phyloP scores from a whole-genome alignment of 2,888 invertebrate species.

The Heliothis peltigera region DNA sequence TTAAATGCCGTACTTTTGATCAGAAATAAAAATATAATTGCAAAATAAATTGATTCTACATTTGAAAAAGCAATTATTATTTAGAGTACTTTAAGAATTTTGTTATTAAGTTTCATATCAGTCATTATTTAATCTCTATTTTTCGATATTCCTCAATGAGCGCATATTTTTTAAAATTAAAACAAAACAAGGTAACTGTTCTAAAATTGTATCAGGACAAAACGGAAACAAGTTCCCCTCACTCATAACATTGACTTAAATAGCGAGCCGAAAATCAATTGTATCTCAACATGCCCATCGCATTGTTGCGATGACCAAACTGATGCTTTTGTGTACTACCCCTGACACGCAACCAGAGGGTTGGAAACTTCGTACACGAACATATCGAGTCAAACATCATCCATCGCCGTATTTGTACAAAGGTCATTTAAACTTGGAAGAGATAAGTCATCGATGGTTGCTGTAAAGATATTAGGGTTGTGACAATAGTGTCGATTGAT shows the following conservation, averaged over 20 bases:
- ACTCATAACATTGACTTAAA: conserved; percentile 70
- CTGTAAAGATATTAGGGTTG: conserved; percentile 8
- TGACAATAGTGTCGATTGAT: conserved; percentile 45
- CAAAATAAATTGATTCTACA: not conserved
- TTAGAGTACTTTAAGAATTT: too few species aligned
- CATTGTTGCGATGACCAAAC: conserved; percentile 76
- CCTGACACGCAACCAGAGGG: conserved; percentile 70
- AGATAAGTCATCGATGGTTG: conserved; percentile 55
- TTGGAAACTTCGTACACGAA: conserved; percentile 23
- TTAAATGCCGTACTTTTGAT: too few species aligned
- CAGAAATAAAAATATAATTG: not conserved
- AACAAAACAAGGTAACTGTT: not conserved
- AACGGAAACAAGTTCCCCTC: conserved; percentile 64
- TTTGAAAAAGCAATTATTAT: too few species aligned
- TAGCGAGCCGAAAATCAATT: conserved; percentile 78
- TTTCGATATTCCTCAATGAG: not conserved
- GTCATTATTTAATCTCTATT: not conserved
- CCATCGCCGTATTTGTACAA: conserved; percentile 57
- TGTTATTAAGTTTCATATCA: too few species aligned
- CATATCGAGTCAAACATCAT: conserved; percentile 24
- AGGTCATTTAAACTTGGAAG: not conserved
- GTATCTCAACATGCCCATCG: conserved; percentile 76
- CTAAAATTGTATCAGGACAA: conserved; percentile 31
- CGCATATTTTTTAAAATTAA: too few species aligned
- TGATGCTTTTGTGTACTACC: conserved; percentile 75